Base-by-base conservation (phyloP, 2,888 invertebrate species). In the Ichneumon xanthorius region DNA sequence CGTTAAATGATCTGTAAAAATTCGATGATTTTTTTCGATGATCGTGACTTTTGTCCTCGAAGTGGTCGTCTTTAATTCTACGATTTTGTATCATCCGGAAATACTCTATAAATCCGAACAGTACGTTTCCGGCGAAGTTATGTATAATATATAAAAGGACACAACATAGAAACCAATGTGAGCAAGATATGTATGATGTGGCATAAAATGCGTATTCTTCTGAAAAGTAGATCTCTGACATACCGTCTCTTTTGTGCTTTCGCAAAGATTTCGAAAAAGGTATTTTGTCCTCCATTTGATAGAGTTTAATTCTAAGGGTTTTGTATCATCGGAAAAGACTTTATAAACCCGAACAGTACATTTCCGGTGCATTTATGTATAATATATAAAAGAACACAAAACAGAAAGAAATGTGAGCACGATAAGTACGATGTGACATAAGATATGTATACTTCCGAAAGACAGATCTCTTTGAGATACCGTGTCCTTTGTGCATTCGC, bases 161-260 rank as follows among this genome's bases (percentile, higher is more conserved):
- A 48, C 45, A 48, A 48, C 16, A 48, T 48, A 16, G 5, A 4
- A 48, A 48, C 14, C 45, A 48, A 48, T 48, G 45, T 48, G 2
- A 19, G 61, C 6, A n/a, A 4, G 6, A 5, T 55, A 11, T 4
- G 67, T 14, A 40, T 26, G 40, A 45, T 40, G 58, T 11, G 58
- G 26, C 48, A 70, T 70, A 14, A 22, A 50, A 79, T 48, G 50
- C 26, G 33, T 37, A 76, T 22, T 50, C 19, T 58, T 3, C 45
- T 6, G 48, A n/a, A 61, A 33, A 16, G 33, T 26, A 3, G 26
- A 70, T 26, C 16, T 70, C 63, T 71, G 78, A 58, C 33, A 61
- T 79, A 37, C 58, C 45, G 70, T 63, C 4, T 61, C 45, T 58
- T 48, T 68, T 58, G 30, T 76, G 50, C 45, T 37, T 79, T 79